phyloP scores from a whole-genome alignment of 2,113 vertebrate genomes.

The Sula dactylatra region DNA sequence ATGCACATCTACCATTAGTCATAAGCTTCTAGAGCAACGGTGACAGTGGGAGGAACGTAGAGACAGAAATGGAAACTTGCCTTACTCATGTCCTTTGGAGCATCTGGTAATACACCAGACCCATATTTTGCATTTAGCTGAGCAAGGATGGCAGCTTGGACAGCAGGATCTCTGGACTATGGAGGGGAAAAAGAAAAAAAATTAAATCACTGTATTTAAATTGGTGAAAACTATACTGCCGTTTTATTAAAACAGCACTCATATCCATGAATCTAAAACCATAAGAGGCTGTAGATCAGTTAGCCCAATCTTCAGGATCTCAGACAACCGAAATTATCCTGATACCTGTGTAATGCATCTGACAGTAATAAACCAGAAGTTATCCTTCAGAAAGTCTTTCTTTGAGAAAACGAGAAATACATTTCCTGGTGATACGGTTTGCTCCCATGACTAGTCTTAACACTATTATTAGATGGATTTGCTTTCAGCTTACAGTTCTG shows the following conservation, averaged over 20 bases:
- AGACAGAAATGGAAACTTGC: slow-evolving; percentile 66
- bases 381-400: not conserved
- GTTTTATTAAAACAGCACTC: not conserved
- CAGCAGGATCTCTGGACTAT: slow-evolving; percentile 97
- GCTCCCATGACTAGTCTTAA: not conserved
- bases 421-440: not conserved
- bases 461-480: not conserved
- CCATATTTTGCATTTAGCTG: slow-evolving; percentile 98
- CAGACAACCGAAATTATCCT: not conserved
- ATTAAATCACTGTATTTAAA: not conserved
- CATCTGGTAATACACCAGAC: slow-evolving; percentile 84
- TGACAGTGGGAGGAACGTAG: not conserved
- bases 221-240: not conserved
- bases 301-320: not conserved
- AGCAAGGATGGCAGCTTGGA: slow-evolving; percentile 96
- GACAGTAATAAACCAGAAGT: not conserved
- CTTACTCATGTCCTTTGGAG: slow-evolving; percentile 82
- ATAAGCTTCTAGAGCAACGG: not conserved
- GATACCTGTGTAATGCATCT: not conserved
- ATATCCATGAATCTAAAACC: not conserved
- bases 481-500: not conserved
- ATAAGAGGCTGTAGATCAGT: not conserved
- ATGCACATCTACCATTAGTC: not conserved
- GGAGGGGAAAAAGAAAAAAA: not conserved
- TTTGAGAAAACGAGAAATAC: not conserved